Conservation (phyloP, 2,113 vertebrate genomes). For the Otis tarda region DNA sequence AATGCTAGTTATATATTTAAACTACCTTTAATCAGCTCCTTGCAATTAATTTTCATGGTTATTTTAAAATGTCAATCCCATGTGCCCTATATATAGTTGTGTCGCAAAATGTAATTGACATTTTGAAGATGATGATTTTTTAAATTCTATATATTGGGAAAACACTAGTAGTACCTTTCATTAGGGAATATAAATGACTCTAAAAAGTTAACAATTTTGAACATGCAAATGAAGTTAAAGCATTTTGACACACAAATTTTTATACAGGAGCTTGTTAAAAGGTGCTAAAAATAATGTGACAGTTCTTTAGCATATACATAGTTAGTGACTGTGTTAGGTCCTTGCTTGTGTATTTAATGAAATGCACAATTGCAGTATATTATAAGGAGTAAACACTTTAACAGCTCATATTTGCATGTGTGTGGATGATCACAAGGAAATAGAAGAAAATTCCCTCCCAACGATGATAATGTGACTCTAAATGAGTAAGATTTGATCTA, state of each 20-base stretch:
- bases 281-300: not conserved
- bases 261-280: not conserved
- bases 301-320: not conserved
- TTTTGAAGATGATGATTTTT: not conserved
- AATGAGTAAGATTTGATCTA: not conserved
- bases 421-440: not conserved
- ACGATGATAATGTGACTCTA: not conserved
- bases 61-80: not conserved
- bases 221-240: not conserved
- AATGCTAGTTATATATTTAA: not conserved
- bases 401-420: not conserved
- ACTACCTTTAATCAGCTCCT: not conserved
- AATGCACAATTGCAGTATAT: not conserved
- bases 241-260: not conserved
- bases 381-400: not conserved
- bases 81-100: not conserved
- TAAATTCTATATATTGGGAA: not conserved
- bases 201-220: not conserved
- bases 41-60: not conserved
- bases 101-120: not conserved
- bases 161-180: not conserved
- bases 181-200: not conserved
- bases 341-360: not conserved
- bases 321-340: not conserved
- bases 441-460: not conserved